Percentiles rank a stretch among this genome's conserved stretches.
Evolutionary conservation across 2,888 invertebrate species (phyloP).

Genomic region (Pecten maximus): DNA sequence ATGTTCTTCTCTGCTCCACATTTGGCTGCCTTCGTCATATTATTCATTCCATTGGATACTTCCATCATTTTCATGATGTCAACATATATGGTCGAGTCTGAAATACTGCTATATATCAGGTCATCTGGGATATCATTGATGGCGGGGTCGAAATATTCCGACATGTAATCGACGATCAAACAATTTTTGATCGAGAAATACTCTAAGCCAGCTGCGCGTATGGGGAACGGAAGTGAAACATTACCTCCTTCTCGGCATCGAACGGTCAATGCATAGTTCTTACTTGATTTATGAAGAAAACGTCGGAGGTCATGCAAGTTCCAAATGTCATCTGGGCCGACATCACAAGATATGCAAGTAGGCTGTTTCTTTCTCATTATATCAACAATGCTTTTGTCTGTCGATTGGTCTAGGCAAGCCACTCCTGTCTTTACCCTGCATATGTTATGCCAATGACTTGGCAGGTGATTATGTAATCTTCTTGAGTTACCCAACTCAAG

Average conservation of each 20-base stretch:
- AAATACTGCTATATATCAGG: neutral
- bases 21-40: neutral
- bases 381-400: neutral
- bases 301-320: conserved; percentile 18
- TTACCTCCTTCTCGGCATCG: conserved; percentile 36
- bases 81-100: neutral
- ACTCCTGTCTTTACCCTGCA: neutral
- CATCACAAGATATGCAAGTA: neutral
- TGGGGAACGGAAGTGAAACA: conserved; percentile 44
- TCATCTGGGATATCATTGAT: conserved; percentile 42
- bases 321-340: conserved; percentile 4
- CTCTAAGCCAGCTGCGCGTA: conserved; percentile 36
- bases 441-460: neutral
- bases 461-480: neutral
- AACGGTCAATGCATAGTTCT: neutral
- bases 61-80: neutral
- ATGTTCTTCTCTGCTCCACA: neutral
- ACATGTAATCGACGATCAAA: conserved; percentile 36
- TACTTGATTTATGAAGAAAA: neutral
- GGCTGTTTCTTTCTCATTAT: neutral
- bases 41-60: neutral
- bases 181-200: conserved; percentile 41
- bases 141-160: conserved; percentile 37
- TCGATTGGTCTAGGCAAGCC: neutral
- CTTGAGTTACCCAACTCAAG: neutral